Evolutionary conservation across 23 tunicate species (phyloP), one percentile per base, ranked within the genome.

Genomic region (Diplosoma virens): DNA sequence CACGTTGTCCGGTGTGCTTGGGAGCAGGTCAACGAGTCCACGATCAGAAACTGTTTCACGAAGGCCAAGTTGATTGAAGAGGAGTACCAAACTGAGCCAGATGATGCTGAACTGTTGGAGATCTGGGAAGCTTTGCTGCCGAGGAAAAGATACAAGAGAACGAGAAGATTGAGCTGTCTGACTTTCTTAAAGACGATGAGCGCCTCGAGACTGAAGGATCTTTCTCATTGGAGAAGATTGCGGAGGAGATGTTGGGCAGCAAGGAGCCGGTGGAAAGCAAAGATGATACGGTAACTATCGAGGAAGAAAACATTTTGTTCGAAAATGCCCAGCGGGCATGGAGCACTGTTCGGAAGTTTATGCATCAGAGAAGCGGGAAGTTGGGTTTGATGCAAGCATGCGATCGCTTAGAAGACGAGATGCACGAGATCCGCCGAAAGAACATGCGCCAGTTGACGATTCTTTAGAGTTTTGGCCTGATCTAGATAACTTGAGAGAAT

Each of bases 41-140:
- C 76, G 76, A 69, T 69, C 76, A 69, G 59, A 36, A 69, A 69
- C 76, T 69, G 76, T 24, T 69, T 69, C 76, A 61, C 29, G 59
- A 69, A 69, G 63, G 76, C 76, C 76, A 69, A 69, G 76, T 69
- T 69, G 35, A 69, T 69, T 23, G 59, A 69, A 69, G 76, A 69
- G 76, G 70, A 63, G 29, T 6, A 6, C 70, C 70, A 63, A 63
- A 25, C 70, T 63, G 70, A 63, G n/a, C 79, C 66, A 18, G 79
- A 73, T 73, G 79, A 73, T 54, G 79, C 29, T 73, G 79, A 73
- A 6, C 79, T 73, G 71, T 70, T 73, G 34, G 79, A 73, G 79
- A 73, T 73, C 79, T 73, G 79, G 79, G 79, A 73, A 73, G 79
- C 79, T 22, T 70, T 73, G 71, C 79, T 73, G 71, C 71, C 79